A percentile compares a stretch with the other conserved stretches of the same genome.
Conservation (phyloP, 2,888 invertebrate genomes). For the Temnothorax rugatulus region DNA sequence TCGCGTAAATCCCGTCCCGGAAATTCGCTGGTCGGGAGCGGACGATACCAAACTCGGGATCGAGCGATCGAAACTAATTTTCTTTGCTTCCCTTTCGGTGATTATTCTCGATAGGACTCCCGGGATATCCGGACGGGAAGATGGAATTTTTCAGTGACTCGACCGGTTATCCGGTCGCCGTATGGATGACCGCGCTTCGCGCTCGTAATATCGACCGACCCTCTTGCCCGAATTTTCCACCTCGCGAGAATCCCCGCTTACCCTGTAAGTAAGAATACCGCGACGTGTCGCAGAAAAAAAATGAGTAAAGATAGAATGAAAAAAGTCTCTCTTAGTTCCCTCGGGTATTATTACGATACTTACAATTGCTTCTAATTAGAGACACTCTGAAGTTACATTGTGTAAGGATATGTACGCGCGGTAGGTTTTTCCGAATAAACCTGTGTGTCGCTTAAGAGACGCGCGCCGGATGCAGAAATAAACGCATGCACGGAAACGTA, state of each 20-base stretch:
- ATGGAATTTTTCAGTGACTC: slow-evolving; percentile 56
- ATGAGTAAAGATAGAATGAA: slow-evolving; percentile 26
- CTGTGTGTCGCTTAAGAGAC: background rate
- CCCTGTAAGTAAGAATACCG: slow-evolving; percentile 7
- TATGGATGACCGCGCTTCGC: slow-evolving; percentile 35
- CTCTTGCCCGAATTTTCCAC: slow-evolving; percentile 12
- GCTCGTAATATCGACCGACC: slow-evolving; percentile 19
- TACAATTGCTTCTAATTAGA: slow-evolving; percentile 21
- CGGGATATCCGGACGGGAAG: slow-evolving; percentile 40
- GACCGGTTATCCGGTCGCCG: slow-evolving; percentile 42
- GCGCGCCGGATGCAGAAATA: slow-evolving; percentile 7
- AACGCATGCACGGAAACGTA: slow-evolving; percentile 7
- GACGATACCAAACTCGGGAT: slow-evolving; percentile 27
- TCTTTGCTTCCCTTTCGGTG: slow-evolving; percentile 30
- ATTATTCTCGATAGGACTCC: slow-evolving; percentile 47
- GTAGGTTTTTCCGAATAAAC: background rate
- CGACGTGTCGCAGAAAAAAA: background rate
- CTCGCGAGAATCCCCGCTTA: background rate
- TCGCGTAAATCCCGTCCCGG: slow-evolving; percentile 56
- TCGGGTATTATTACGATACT: background rate
- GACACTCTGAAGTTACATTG: background rate
- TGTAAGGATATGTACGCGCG: background rate
- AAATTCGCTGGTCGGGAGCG: slow-evolving; percentile 41
- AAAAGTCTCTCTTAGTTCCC: slow-evolving; percentile 14
- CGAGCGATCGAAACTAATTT: slow-evolving; percentile 61